phyloP scores from a whole-genome alignment of 2,797 vertebrate species.

The Microctenopoma lineatum region DNA sequence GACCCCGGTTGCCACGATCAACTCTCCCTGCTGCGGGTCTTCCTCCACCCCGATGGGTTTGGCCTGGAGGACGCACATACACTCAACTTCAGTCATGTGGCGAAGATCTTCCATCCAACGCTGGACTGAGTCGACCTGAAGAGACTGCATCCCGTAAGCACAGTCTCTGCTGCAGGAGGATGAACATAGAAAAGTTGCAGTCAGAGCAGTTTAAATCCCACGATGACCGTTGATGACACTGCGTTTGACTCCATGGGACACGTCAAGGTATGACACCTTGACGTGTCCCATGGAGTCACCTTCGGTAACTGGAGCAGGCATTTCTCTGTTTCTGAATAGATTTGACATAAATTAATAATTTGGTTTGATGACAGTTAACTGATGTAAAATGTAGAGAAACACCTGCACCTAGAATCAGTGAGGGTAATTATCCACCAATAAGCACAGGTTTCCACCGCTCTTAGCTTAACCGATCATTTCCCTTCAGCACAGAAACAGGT shows the following conservation, averaged over 20 bases:
- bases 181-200: not conserved
- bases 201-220: too few species aligned
- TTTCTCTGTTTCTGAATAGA: too few species aligned
- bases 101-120: constrained; percentile 98
- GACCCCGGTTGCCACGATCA: constrained; percentile 82
- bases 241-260: too few species aligned
- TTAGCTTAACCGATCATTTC: constrained; percentile 39
- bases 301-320: too few species aligned
- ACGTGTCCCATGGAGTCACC: too few species aligned
- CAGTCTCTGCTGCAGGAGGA: constrained; percentile 68
- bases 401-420: too few species aligned
- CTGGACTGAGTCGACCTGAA: constrained; percentile 95
- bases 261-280: too few species aligned
- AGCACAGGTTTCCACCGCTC: constrained; percentile 16
- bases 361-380: too few species aligned
- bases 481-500: constrained; percentile 8
- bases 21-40: constrained; percentile 88
- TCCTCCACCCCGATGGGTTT: constrained; percentile 94
- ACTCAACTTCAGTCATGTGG: constrained; percentile 98
- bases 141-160: constrained; percentile 79
- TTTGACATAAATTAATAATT: too few species aligned
- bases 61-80: constrained; percentile 97
- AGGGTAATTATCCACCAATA: constrained; percentile 36
- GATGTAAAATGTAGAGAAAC: too few species aligned
- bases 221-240: too few species aligned